Percentiles rank a stretch among this genome's conserved stretches.
These are phyloP conservation scores for Tortrix viridana DNA, from an alignment of 2,888 invertebrate genomes.

Conservation along the genomic window DNA sequence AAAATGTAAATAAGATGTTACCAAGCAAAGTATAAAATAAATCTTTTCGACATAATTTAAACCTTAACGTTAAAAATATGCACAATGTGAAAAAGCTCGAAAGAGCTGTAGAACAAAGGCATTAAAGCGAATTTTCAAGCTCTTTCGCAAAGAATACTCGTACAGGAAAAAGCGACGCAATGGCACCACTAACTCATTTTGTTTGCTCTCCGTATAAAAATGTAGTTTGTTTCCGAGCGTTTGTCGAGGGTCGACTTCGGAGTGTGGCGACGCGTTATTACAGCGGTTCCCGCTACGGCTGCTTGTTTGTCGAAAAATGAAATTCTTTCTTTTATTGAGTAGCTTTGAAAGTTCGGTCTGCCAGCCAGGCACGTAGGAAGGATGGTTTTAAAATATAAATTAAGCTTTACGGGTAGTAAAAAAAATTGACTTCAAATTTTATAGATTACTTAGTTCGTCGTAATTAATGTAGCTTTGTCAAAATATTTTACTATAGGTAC, in stretches of 20 bases:
- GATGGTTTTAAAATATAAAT: no score
- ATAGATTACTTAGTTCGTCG: no score
- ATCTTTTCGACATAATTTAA: constrained; percentile 62
- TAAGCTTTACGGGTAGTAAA: no score
- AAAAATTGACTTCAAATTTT: no score
- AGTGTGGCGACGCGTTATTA: constrained; percentile 57
- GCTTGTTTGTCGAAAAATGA: constrained; percentile 55
- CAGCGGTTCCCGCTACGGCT: constrained; percentile 54
- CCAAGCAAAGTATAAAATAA: constrained; percentile 55
- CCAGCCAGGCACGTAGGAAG: no score
- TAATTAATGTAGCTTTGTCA: no score
- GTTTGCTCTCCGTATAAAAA: constrained; percentile 78
- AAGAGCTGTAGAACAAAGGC: constrained; percentile 80
- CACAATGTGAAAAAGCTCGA: constrained; percentile 72
- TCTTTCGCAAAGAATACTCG: constrained; percentile 66
- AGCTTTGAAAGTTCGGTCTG: constrained; percentile 39
- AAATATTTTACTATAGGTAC: no score
- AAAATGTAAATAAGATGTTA: constrained; percentile 36
- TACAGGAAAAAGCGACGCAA: constrained; percentile 71
- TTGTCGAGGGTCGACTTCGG: constrained; percentile 55
- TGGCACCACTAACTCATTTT: constrained; percentile 77
- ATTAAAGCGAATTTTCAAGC: constrained; percentile 81
- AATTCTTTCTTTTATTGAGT: constrained; percentile 53
- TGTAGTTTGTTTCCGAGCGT: constrained; percentile 74
- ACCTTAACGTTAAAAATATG: constrained; percentile 66